Percentiles rank a stretch among this genome's conserved stretches.
phyloP scores from a whole-genome alignment of 2,113 vertebrate species.

The Aspiorhynchus laticeps region DNA sequence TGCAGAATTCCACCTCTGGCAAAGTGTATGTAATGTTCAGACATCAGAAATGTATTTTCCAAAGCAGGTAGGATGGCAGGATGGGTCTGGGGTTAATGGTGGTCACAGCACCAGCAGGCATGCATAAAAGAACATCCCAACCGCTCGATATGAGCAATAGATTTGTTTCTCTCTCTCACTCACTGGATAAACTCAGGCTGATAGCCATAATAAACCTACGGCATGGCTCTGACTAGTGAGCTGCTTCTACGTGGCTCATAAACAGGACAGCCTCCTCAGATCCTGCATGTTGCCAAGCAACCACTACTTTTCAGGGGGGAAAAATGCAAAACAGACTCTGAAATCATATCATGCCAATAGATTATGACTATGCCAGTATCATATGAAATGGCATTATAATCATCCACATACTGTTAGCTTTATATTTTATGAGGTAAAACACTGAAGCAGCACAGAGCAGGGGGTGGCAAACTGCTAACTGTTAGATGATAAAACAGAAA shows the following conservation, averaged over 20 bases:
- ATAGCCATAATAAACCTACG: constrained; percentile 11
- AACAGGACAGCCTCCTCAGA: not conserved
- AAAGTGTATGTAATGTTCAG: constrained; percentile 18
- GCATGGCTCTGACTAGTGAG: not conserved
- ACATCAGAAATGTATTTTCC: constrained; percentile 35
- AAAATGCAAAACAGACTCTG: not conserved
- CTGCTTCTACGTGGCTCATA: constrained; percentile 2
- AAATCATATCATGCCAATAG: constrained; percentile 30
- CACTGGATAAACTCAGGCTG: not conserved
- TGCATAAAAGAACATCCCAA: constrained; percentile 25
- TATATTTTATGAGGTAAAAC: not conserved
- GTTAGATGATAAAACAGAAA: not conserved
- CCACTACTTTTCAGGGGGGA: constrained; percentile 26
- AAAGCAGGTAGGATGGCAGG: not conserved
- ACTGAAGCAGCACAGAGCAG: not conserved
- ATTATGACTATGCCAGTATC: constrained; percentile 5
- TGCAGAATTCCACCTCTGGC: constrained; percentile 8
- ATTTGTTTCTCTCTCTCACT: constrained; percentile 23
- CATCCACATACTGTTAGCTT: not conserved
- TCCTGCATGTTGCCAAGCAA: constrained; percentile 49
- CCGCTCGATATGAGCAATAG: constrained; percentile 11
- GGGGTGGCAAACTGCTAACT: not conserved
- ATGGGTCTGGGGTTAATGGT: constrained; percentile 11
- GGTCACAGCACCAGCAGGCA: constrained; percentile 38
- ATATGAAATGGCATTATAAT: not conserved